phyloP scores from a whole-genome alignment of 2,888 invertebrate species.

The Psococerastis gibbosa region DNA sequence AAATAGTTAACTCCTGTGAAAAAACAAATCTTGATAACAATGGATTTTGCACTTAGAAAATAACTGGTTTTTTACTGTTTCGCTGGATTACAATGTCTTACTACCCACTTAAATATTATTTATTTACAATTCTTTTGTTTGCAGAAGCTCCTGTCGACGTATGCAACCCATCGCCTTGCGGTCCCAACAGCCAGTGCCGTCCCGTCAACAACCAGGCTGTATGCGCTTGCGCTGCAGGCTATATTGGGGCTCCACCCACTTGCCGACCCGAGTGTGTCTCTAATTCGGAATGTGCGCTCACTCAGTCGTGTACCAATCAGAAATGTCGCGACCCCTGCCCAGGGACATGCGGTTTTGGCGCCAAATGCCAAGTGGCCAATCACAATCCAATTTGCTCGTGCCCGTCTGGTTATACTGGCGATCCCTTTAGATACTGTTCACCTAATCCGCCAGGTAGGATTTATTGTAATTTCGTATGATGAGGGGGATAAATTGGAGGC shows the following conservation, averaged over 20 bases:
- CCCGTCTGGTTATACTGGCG: conserved; percentile 49
- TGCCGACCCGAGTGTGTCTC: conserved; percentile 70
- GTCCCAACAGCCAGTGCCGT: conserved; percentile 60
- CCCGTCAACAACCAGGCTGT: conserved; percentile 48
- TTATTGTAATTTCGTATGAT: too few relatives aligned
- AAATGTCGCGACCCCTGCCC: conserved; percentile 68
- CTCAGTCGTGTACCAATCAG: conserved; percentile 61
- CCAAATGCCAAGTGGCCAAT: conserved; percentile 59
- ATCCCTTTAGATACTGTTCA: conserved; percentile 58
- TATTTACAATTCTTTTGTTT: too few relatives aligned
- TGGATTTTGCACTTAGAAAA: too few relatives aligned
- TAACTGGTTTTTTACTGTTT: too few relatives aligned
- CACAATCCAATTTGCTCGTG: conserved; percentile 72
- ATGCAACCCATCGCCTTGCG: conserved; percentile 62
- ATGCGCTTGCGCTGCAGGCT: conserved; percentile 55
- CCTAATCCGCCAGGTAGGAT: conserved; percentile 22
- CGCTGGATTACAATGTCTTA: too few relatives aligned
- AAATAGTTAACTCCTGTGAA: too few relatives aligned
- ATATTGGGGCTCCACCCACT: conserved; percentile 58
- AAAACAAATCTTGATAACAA: too few relatives aligned
- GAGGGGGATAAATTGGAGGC: too few relatives aligned
- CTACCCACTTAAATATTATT: too few relatives aligned
- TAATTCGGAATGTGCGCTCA: conserved; percentile 60
- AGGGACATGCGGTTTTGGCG: conserved; percentile 58
- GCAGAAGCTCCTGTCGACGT: conserved; percentile 28